A percentile compares a stretch with the other conserved stretches of the same genome.
Evolutionary conservation across 2,797 vertebrate genomes (phyloP).

Genomic region (Arremon aurantiirostris): DNA sequence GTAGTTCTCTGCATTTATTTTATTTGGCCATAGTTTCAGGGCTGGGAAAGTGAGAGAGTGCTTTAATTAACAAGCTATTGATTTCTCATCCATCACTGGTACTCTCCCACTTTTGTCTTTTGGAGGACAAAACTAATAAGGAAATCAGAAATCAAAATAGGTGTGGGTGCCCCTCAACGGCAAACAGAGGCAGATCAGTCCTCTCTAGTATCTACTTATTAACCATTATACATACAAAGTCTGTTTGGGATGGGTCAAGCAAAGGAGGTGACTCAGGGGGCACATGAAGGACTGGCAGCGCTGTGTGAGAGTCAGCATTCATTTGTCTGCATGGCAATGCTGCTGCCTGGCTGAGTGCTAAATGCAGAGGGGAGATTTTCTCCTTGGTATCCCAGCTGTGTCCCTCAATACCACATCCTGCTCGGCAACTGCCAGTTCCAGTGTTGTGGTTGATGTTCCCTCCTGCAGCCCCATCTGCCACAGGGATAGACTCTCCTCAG

Average conservation of each 20-base stretch:
- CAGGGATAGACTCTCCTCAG: no score
- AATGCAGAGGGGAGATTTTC: not conserved
- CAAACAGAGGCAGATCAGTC: not conserved
- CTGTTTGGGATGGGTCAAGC: not conserved
- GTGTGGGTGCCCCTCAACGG: not conserved
- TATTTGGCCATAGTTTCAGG: not conserved
- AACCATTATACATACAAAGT: not conserved
- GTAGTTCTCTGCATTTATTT: slow-evolving; percentile 17
- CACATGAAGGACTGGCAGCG: accelerated
- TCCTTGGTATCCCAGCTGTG: not conserved
- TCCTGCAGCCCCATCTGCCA: accelerated
- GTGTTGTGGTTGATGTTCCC: accelerated
- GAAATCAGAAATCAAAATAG: not conserved
- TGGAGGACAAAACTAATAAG: not conserved
- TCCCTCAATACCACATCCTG: accelerated
- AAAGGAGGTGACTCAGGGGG: not conserved
- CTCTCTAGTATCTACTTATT: not conserved
- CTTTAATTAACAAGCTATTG: slow-evolving; percentile 18
- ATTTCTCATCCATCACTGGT: slow-evolving; percentile 16
- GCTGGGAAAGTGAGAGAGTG: not conserved
- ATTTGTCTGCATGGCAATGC: accelerated
- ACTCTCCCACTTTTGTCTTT: not conserved
- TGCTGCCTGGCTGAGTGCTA: not conserved
- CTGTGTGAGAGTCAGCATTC: not conserved
- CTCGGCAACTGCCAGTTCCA: accelerated